Evolutionary conservation across 2,113 vertebrate genomes (phyloP).

Genomic region (Eulacestoma nigropectus): DNA sequence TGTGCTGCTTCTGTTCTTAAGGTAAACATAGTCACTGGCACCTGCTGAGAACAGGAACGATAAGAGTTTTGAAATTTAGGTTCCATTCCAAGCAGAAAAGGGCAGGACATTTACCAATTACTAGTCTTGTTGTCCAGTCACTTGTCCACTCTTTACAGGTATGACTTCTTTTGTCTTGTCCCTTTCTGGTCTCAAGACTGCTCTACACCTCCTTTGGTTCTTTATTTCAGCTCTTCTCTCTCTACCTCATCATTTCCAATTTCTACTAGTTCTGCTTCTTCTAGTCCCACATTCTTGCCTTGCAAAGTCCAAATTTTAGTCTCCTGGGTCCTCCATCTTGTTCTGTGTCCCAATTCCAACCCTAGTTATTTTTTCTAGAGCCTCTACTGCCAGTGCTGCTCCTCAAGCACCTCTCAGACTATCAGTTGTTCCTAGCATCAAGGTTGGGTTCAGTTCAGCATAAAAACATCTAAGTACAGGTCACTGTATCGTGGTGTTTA

Average conservation of each 20-base stretch:
- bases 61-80: not conserved
- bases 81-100: not conserved
- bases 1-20: not conserved
- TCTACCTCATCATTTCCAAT: not conserved
- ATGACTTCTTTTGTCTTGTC: not conserved
- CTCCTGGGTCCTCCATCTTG: not conserved
- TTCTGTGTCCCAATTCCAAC: not conserved
- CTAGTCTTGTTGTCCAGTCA: not conserved
- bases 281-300: not conserved
- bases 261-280: not conserved
- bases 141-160: not conserved
- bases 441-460: not conserved
- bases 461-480: not conserved
- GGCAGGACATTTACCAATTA: not conserved
- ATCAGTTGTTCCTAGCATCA: not conserved
- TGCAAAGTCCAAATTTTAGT: not conserved
- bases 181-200: not conserved
- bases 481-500: not conserved
- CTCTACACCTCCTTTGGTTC: not conserved
- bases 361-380: not conserved
- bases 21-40: not conserved
- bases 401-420: not conserved
- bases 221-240: not conserved
- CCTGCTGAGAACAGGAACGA: not conserved
- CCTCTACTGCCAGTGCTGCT: not conserved